These are phyloP conservation scores for Sussaba pulchella DNA, from an alignment of 2,888 invertebrate genomes.

Conservation along the genomic window DNA sequence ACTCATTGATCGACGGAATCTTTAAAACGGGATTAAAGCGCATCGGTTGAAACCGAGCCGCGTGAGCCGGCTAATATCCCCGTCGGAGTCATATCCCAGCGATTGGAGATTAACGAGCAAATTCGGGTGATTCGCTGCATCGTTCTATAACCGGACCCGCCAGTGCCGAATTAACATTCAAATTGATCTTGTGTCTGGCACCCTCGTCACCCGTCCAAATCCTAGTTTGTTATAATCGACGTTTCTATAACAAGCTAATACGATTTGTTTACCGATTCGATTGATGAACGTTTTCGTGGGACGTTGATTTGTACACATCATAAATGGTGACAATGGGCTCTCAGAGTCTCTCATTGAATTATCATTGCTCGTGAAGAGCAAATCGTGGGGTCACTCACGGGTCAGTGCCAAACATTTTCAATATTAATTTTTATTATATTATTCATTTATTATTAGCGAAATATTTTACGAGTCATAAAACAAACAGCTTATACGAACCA, in stretches of 20 bases:
- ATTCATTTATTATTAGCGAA: too few relatives aligned
- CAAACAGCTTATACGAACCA: too few relatives aligned
- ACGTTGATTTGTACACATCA: too few relatives aligned
- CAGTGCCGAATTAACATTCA: constrained; percentile 72
- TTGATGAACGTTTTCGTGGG: background rate
- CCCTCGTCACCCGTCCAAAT: background rate
- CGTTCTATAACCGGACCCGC: constrained; percentile 33
- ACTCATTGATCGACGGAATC: background rate
- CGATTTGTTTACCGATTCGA: constrained; percentile 27
- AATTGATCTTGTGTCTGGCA: constrained; percentile 67
- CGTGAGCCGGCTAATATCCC: constrained; percentile 12
- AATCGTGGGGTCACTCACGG: too few relatives aligned
- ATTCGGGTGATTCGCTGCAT: constrained; percentile 9
- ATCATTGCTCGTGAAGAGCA: background rate
- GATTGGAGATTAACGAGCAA: constrained; percentile 43
- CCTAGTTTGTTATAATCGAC: constrained; percentile 5
- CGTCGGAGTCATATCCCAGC: background rate
- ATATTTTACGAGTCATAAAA: too few relatives aligned
- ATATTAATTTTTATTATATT: too few relatives aligned
- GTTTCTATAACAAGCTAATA: background rate
- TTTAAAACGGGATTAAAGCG: background rate
- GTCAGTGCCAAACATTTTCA: too few relatives aligned
- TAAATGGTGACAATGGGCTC: background rate
- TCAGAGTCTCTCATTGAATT: background rate
- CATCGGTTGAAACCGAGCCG: background rate